phyloP scores from a whole-genome alignment of 2,113 vertebrate species.

The Marmota monax region DNA sequence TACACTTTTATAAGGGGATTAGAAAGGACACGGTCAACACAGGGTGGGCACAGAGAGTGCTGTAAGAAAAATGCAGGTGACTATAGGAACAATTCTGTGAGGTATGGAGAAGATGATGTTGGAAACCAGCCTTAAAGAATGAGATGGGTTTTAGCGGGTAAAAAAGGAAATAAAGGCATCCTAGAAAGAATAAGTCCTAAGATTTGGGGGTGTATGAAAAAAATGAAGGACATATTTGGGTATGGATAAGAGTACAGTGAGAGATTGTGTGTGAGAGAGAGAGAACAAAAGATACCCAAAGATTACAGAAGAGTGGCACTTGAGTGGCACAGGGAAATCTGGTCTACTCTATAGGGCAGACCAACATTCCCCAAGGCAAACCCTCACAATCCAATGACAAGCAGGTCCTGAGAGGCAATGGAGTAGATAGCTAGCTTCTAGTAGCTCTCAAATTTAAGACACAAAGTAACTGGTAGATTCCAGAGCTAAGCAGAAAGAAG shows the following conservation, averaged over 20 bases:
- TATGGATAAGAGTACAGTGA: background rate
- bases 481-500: constrained; percentile 44
- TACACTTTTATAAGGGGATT: constrained; percentile 77
- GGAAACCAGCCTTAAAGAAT: constrained; percentile 28
- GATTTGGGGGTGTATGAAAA: background rate
- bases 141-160: constrained; percentile 42
- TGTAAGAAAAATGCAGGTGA: constrained; percentile 45
- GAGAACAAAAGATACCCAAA: background rate
- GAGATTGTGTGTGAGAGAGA: no score
- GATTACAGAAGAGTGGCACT: background rate
- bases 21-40: constrained; percentile 67
- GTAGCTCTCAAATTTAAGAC: constrained; percentile 41
- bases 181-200: background rate
- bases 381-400: background rate
- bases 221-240: constrained; percentile 38
- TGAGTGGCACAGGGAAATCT: background rate
- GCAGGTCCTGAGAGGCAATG: background rate
- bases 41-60: background rate
- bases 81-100: background rate
- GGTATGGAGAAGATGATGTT: constrained; percentile 4
- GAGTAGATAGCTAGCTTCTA: background rate
- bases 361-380: constrained; percentile 27
- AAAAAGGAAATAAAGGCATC: constrained; percentile 20
- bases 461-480: constrained; percentile 35
- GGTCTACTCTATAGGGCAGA: background rate